phyloP scores from a whole-genome alignment of 2,113 vertebrate species.

The Onychostoma macrolepis region DNA sequence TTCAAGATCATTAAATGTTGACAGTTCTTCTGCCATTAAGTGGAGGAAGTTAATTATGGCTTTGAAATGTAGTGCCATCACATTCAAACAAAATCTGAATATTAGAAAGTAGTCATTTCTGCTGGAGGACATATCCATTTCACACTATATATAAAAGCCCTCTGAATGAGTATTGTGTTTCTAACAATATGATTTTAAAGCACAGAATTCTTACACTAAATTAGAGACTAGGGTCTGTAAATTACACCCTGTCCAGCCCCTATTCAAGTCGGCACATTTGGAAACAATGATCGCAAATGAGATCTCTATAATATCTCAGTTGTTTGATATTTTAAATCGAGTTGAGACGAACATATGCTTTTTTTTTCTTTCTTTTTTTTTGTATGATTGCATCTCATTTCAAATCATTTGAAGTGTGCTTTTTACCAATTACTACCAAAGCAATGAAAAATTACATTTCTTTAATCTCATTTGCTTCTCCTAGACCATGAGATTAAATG shows the following conservation, averaged over 20 bases:
- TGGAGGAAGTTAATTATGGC: conserved; percentile 31
- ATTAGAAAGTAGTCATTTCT: conserved; percentile 17
- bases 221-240: not conserved
- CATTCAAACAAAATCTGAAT: conserved; percentile 7
- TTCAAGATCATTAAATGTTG: conserved; percentile 32
- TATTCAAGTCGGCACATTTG: not conserved
- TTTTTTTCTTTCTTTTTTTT: not conserved
- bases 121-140: conserved; percentile 17
- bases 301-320: not conserved
- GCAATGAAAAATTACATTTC: not conserved
- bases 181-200: not conserved
- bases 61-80: conserved; percentile 18
- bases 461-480: not conserved
- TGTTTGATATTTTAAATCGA: not conserved
- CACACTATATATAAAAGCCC: not conserved
- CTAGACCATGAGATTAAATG: not conserved
- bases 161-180: not conserved
- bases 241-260: not conserved
- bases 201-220: not conserved
- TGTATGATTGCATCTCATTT: conserved; percentile 7
- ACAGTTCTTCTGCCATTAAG: conserved; percentile 30
- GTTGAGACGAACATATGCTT: not conserved
- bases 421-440: not conserved
- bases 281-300: not conserved
- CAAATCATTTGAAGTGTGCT: not conserved